phyloP scores from a whole-genome alignment of 2,888 invertebrate species.

The Sceliomorpha sp. region DNA sequence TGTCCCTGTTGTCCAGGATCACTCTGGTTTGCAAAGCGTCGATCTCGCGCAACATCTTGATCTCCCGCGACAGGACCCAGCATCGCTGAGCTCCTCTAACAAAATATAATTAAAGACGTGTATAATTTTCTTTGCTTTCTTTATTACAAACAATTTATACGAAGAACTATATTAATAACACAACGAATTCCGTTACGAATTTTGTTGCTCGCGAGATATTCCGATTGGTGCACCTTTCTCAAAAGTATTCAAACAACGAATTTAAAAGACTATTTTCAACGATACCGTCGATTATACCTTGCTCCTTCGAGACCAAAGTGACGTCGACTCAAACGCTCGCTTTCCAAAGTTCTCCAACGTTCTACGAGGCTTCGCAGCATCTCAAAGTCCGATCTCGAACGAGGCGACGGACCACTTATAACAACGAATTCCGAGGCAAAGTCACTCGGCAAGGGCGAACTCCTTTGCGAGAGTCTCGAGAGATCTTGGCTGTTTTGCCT shows the following conservation, averaged over 20 bases:
- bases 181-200: too few relatives aligned
- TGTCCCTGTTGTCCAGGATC: conserved; percentile 83
- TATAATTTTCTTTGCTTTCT: too few relatives aligned
- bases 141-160: too few relatives aligned
- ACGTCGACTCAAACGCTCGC: conserved; percentile 81
- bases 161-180: too few relatives aligned
- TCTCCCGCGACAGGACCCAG: conserved; percentile 87
- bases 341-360: conserved; percentile 86
- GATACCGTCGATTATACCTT: conserved; percentile 13
- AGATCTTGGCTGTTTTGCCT: conserved; percentile 22
- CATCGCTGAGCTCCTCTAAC: conserved; percentile 84
- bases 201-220: too few relatives aligned
- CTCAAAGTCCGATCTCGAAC: conserved; percentile 87
- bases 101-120: too few relatives aligned
- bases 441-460: conserved; percentile 11
- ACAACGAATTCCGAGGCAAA: conserved; percentile 72
- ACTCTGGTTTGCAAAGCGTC: conserved; percentile 85
- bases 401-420: conserved; percentile 78
- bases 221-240: conserved; percentile 79
- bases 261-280: conserved; percentile 22
- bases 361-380: conserved; percentile 85
- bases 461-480: conserved; percentile 73
- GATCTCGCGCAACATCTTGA: conserved; percentile 86
- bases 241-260: conserved; percentile 24
- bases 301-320: conserved; percentile 41